Conservation (phyloP, 1,140 invertebrate genomes). For the Ctenoplectra terminalis region DNA sequence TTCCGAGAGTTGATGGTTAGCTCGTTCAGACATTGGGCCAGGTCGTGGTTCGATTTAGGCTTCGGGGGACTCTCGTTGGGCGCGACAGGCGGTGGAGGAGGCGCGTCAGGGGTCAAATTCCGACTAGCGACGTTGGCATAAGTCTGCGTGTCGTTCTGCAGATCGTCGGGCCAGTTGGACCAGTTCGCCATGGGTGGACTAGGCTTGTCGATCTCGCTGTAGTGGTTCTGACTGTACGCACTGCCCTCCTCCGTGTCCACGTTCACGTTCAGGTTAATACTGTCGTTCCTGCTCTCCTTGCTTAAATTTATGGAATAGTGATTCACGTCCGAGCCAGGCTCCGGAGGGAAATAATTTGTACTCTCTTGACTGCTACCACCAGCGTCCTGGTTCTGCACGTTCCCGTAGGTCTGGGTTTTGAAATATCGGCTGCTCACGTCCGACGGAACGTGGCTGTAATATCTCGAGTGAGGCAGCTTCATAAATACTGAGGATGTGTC, state of each 20-base stretch:
- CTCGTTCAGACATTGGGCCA: conserved; percentile 76
- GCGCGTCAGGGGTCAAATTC: conserved; percentile 15
- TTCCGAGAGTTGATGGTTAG: conserved; percentile 69
- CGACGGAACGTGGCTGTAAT: conserved; percentile 81
- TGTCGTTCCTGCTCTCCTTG: conserved; percentile 60
- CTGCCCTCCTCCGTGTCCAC: conserved; percentile 48
- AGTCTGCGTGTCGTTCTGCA: conserved; percentile 63
- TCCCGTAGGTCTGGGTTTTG: conserved; percentile 74
- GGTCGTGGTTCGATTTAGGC: conserved; percentile 74
- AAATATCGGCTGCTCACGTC: conserved; percentile 67
- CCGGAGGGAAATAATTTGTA: conserved; percentile 49
- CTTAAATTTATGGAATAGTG: conserved; percentile 51
- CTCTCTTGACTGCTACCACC: conserved; percentile 18
- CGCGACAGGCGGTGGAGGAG: conserved; percentile 65
- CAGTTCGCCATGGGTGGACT: conserved; percentile 54
- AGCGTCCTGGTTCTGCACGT: conserved; percentile 62
- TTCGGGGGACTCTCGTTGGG: conserved; percentile 76
- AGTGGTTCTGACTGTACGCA: conserved; percentile 66
- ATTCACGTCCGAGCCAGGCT: conserved; percentile 43
- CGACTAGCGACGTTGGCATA: conserved; percentile 72
- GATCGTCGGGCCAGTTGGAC: conserved; percentile 77
- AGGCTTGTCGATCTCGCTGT: conserved; percentile 76
- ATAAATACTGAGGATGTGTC: conserved; percentile 84
- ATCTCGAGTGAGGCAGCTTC: conserved; percentile 76
- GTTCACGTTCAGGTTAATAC: conserved; percentile 73